Base-by-base conservation (phyloP, 2,888 invertebrate genomes). In the Psococerastis gibbosa region DNA sequence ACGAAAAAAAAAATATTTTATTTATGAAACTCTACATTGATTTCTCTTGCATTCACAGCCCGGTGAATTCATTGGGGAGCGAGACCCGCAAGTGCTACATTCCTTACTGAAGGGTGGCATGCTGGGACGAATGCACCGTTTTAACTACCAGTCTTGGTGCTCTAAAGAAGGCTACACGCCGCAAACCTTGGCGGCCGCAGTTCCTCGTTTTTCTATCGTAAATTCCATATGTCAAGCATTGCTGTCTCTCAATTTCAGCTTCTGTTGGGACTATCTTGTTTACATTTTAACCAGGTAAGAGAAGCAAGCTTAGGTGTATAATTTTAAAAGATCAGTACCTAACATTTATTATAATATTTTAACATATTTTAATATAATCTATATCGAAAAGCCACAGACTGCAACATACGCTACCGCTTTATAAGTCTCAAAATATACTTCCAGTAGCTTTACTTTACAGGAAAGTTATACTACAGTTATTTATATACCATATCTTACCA, bases 61-160 rank as follows among this genome's bases (percentile, higher is more conserved):
- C 3, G 42, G 42, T 8, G 22, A 43, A 16, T 38, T 38, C 31
- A 41, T 62, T 45, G 60, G 60, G 2, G 46, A 50, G 32, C 54
- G 56, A 9, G 61, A 62, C 45, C 53, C 56, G 17, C 52, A 53
- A 13, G 38, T 60, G 9, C 59, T 61, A 58, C 35, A 44, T 5
- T 44, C 50, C 17, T 46, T 61, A 3, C 42, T 51, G 11, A 54
- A 55, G 34, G 43, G 45, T 8, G 45, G 51, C 8, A 48, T 57
- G 20, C 60, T 53, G 46, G 42, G 48, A 22, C 53, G 52, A 55
- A 56, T 47, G 49, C 52, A 47, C 18, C 33, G 46, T 11, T 45
- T 41, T 16, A 48, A 50, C 17, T 45, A 46, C 34, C 51, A 50
- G 15, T 45, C 50, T 8, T 42, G 46, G 41, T 50, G 50, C 41